A percentile compares a stretch with the other conserved stretches of the same genome.
Conservation (phyloP, 2,113 vertebrate species). For the Ailurus styani region DNA sequence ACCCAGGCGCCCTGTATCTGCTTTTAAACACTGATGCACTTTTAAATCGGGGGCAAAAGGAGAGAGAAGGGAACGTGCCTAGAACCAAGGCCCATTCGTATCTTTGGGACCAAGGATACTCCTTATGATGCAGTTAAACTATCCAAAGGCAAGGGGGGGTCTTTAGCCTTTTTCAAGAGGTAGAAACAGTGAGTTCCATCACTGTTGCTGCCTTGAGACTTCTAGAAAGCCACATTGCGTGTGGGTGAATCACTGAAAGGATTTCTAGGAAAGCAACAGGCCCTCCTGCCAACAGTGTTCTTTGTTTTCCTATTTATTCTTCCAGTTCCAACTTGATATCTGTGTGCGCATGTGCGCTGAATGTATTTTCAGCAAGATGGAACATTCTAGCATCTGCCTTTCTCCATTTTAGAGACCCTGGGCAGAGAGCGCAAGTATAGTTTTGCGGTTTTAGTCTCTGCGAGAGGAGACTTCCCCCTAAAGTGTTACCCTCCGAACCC, state of each 20-base stretch:
- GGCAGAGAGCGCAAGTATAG: neutral
- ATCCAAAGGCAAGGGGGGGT: neutral
- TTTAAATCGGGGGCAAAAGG: neutral
- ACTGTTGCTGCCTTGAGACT: neutral
- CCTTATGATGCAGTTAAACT: neutral
- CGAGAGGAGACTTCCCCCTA: neutral
- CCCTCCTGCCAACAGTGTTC: neutral
- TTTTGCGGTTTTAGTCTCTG: neutral
- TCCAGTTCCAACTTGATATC: neutral
- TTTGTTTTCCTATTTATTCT: neutral
- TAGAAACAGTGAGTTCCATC: neutral
- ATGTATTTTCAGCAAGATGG: neutral
- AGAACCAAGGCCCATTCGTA: neutral
- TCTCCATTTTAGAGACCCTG: neutral
- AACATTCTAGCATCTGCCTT: neutral
- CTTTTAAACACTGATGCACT: neutral
- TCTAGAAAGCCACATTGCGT: neutral
- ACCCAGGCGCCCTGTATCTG: too few species aligned
- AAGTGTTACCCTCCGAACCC: fast-evolving
- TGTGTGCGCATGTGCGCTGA: neutral
- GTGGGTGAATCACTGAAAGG: neutral
- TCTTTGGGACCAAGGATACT: neutral
- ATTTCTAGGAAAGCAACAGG: neutral
- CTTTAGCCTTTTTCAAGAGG: neutral
- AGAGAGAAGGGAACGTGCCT: neutral